A percentile compares a stretch with the other conserved stretches of the same genome.
These are phyloP conservation scores for Phalacrocorax brasilianus DNA, from an alignment of 2,113 vertebrate species.

Conservation along the genomic window DNA sequence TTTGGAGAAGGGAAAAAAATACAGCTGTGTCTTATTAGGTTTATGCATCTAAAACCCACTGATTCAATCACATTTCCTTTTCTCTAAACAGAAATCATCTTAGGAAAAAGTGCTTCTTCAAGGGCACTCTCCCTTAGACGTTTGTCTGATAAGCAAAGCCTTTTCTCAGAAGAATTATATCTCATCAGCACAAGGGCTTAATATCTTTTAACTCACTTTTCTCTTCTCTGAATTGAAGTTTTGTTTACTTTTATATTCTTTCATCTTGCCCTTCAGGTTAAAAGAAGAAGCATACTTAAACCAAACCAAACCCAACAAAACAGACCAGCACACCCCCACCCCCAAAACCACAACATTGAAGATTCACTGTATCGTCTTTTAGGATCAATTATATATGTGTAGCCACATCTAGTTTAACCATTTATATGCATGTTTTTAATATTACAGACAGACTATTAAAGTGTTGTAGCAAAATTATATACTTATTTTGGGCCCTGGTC, in stretches of 20 bases:
- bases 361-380: neutral
- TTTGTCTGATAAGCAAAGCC: neutral
- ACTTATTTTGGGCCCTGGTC: neutral
- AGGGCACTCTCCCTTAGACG: neutral
- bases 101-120: neutral
- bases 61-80: neutral
- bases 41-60: neutral
- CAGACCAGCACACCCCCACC: too few relatives aligned
- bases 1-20: neutral
- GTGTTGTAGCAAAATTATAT: neutral
- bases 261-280: neutral
- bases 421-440: neutral
- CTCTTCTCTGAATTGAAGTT: neutral
- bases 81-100: neutral
- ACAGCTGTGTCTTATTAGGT: neutral
- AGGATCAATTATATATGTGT: neutral
- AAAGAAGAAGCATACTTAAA: neutral
- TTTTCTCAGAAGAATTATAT: neutral
- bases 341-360: neutral
- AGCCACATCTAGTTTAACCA: neutral
- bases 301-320: too few relatives aligned
- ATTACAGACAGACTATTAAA: neutral
- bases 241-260: neutral
- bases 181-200: neutral
- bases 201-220: neutral